phyloP scores from a whole-genome alignment of 2,888 invertebrate species.

The Embidobia sp. region DNA sequence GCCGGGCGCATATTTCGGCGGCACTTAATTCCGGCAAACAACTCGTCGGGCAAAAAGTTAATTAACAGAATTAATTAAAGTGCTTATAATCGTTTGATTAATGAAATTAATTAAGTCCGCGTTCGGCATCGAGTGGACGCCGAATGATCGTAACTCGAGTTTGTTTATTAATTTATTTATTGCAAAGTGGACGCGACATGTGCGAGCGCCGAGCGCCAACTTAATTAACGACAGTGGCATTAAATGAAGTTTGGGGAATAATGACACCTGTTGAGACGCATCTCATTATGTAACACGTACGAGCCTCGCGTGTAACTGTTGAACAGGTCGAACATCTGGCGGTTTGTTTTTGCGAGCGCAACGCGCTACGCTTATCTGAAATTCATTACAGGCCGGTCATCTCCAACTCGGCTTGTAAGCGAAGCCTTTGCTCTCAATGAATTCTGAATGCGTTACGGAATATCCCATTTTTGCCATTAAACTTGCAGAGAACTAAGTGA shows the following conservation, averaged over 20 bases:
- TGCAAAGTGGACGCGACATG: slow-evolving; percentile 2
- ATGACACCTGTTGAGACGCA: slow-evolving; percentile 66
- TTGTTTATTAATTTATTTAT: slow-evolving; percentile 29
- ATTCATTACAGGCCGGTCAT: slow-evolving; percentile 61
- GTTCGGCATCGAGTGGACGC: too few relatives aligned
- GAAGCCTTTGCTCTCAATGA: slow-evolving; percentile 30
- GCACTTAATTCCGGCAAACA: too few relatives aligned
- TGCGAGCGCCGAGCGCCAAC: slow-evolving; percentile 20
- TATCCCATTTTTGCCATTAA: slow-evolving; percentile 42
- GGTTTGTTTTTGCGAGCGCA: slow-evolving; percentile 58
- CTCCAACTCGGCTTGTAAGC: slow-evolving; percentile 39
- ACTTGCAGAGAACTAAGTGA: slow-evolving; percentile 41
- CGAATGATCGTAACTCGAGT: too few relatives aligned
- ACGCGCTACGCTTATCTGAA: slow-evolving; percentile 55
- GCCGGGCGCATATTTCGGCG: too few relatives aligned
- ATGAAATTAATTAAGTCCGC: too few relatives aligned
- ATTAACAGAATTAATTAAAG: too few relatives aligned
- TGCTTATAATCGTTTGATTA: too few relatives aligned
- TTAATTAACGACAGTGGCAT: slow-evolving; percentile 44
- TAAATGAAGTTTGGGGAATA: slow-evolving; percentile 57
- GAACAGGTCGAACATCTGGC: slow-evolving; percentile 62
- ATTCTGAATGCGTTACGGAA: slow-evolving; percentile 33
- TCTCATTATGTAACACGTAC: slow-evolving; percentile 63
- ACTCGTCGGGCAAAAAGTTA: too few relatives aligned
- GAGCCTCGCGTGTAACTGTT: slow-evolving; percentile 44